Percentiles rank a stretch among this genome's conserved stretches.
phyloP scores from a whole-genome alignment of 2,888 invertebrate species.

The Mimachlamys varia region DNA sequence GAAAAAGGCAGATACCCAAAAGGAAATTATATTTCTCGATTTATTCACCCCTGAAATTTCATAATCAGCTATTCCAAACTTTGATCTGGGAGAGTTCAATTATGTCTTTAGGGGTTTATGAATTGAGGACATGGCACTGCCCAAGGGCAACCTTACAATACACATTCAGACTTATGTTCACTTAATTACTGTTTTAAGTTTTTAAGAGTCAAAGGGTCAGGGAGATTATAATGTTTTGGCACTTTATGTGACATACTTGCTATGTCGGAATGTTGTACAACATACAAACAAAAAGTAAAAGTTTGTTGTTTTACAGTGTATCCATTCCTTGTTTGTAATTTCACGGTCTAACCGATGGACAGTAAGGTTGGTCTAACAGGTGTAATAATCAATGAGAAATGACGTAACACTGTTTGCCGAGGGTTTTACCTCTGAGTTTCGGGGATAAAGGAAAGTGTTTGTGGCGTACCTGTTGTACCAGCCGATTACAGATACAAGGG shows the following conservation, averaged over 20 bases:
- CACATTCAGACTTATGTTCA: too few relatives aligned
- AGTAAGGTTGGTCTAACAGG: not conserved
- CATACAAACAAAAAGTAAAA: not conserved
- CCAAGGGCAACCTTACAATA: too few relatives aligned
- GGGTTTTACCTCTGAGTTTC: constrained; percentile 3
- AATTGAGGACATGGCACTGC: too few relatives aligned
- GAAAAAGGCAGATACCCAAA: too few relatives aligned
- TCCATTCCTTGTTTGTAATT: not conserved
- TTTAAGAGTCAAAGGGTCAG: not conserved
- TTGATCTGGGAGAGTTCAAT: too few relatives aligned
- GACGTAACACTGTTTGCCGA: not conserved
- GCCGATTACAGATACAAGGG: not conserved
- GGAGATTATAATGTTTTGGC: not conserved
- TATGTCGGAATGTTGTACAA: not conserved
- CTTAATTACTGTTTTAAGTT: not conserved
- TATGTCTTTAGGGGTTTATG: too few relatives aligned
- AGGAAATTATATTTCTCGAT: too few relatives aligned
- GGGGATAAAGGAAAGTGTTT: not conserved
- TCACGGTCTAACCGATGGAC: not conserved
- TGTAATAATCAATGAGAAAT: not conserved
- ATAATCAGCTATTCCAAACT: too few relatives aligned
- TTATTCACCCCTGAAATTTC: too few relatives aligned
- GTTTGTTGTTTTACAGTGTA: not conserved
- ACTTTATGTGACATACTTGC: not conserved
- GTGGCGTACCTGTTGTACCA: not conserved